Percentiles rank a stretch among this genome's conserved stretches.
phyloP scores from a whole-genome alignment of 1,140 invertebrate genomes.

The Leptopilina boulardi region DNA sequence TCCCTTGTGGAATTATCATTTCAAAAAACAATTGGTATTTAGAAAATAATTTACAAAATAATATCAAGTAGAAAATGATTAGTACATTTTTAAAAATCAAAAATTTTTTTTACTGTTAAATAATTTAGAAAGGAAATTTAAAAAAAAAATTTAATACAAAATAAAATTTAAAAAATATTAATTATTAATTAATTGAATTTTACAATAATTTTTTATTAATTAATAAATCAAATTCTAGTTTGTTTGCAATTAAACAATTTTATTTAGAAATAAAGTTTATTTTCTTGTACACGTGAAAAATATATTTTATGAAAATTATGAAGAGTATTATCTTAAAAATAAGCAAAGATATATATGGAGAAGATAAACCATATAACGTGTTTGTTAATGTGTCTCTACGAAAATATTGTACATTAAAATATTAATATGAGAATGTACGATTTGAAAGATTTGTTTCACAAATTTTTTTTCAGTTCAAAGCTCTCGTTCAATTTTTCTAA shows the following conservation, averaged over 20 bases:
- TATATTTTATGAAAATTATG: not conserved
- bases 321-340: conserved; percentile 24
- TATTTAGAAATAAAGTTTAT: not conserved
- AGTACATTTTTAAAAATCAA: too few relatives aligned
- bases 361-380: not conserved
- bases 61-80: too few relatives aligned
- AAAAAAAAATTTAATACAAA: too few relatives aligned
- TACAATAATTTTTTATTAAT: too few relatives aligned
- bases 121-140: too few relatives aligned
- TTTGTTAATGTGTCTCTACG: not conserved
- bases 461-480: not conserved
- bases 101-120: too few relatives aligned
- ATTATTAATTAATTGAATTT: too few relatives aligned
- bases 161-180: too few relatives aligned
- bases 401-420: not conserved
- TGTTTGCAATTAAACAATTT: not conserved
- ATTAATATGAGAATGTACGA: not conserved
- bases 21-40: too few relatives aligned
- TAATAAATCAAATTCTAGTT: too few relatives aligned
- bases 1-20: not conserved
- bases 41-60: too few relatives aligned
- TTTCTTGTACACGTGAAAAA: not conserved
- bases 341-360: too few relatives aligned
- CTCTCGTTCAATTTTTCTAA: conserved; percentile 24
- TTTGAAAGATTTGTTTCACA: not conserved